phyloP scores from a whole-genome alignment of 2,888 invertebrate genomes.

The Brachyopa scutellaris region DNA sequence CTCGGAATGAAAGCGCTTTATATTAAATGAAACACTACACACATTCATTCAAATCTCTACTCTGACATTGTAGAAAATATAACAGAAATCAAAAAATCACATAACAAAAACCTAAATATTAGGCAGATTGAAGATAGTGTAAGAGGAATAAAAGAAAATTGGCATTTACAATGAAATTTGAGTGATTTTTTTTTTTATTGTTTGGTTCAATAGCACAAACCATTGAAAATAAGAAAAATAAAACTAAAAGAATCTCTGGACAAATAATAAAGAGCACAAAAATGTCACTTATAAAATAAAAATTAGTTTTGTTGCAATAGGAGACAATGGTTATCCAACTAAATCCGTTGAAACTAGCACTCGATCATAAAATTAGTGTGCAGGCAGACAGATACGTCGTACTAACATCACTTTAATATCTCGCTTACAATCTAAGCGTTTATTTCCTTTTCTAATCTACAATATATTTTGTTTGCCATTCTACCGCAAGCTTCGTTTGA shows the following conservation, averaged over 20 bases:
- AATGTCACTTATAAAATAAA: constrained; percentile 17
- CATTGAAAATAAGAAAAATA: neutral
- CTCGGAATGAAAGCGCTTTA: constrained; percentile 34
- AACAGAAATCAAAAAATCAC: constrained; percentile 18
- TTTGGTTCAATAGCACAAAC: constrained; percentile 9
- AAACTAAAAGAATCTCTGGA: constrained; percentile 2
- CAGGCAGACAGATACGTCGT: constrained; percentile 17
- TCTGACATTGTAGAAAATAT: constrained; percentile 2
- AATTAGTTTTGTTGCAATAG: constrained; percentile 9
- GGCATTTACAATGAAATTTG: neutral
- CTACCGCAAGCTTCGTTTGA: constrained; percentile 42
- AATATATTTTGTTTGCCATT: constrained; percentile 43
- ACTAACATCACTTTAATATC: constrained; percentile 52
- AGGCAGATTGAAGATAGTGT: constrained; percentile 50
- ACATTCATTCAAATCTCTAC: constrained; percentile 25
- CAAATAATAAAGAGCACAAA: constrained; percentile 2
- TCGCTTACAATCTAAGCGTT: constrained; percentile 53
- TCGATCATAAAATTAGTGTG: constrained; percentile 52
- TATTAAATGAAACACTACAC: constrained; percentile 7
- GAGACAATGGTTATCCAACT: constrained; percentile 23
- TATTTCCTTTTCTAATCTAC: constrained; percentile 55
- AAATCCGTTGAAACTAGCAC: constrained; percentile 59
- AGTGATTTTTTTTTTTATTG: neutral
- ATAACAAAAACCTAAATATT: constrained; percentile 66
- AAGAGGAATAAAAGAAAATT: constrained; percentile 33